Percentiles rank a stretch among this genome's conserved stretches.
Conservation (phyloP, 1,140 invertebrate species). For the Pseudomyrmex sp. region DNA sequence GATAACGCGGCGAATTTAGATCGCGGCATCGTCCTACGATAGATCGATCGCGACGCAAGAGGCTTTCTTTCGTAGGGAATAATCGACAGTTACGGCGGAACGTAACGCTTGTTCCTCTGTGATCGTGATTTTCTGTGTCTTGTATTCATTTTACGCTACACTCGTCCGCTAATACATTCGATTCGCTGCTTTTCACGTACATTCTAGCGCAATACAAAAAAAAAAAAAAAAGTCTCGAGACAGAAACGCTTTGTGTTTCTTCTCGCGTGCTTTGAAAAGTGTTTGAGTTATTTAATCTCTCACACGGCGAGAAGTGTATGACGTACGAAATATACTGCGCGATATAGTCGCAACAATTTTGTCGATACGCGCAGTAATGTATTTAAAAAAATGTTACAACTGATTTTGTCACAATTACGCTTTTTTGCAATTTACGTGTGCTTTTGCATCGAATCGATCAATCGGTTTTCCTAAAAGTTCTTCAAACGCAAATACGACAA, state of each 20-base stretch:
- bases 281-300: background rate
- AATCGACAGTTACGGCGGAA: conserved; percentile 35
- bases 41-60: background rate
- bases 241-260: background rate
- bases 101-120: conserved; percentile 13
- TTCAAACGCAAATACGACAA: too few species aligned
- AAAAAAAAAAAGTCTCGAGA: background rate
- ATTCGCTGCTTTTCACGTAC: background rate
- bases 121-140: conserved; percentile 31
- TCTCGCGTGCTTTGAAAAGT: background rate
- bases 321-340: too few species aligned
- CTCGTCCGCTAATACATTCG: conserved; percentile 18
- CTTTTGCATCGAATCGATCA: too few species aligned
- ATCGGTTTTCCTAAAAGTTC: too few species aligned
- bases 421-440: too few species aligned
- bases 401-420: too few species aligned
- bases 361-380: too few species aligned
- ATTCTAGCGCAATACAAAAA: background rate
- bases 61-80: background rate
- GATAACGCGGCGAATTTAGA: conserved; percentile 21
- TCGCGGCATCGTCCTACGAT: conserved; percentile 2
- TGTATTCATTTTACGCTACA: background rate
- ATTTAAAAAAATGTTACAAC: background rate
- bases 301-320: background rate
- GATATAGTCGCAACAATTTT: too few species aligned